Conservation (phyloP, 2,888 invertebrate genomes). For the Rotaria sp. region DNA sequence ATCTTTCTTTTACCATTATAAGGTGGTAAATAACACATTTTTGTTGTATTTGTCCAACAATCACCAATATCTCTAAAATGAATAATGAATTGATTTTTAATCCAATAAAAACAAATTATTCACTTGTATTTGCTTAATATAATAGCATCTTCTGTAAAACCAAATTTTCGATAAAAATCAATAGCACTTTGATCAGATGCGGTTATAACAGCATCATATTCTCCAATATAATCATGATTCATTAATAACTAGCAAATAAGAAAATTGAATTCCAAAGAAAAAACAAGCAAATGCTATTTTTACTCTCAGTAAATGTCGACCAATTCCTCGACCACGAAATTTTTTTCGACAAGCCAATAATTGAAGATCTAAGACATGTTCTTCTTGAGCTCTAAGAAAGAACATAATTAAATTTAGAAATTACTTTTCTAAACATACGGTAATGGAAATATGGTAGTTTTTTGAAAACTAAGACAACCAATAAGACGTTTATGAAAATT, state of each 20-base stretch:
- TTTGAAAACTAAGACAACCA: slow-evolving; percentile 32
- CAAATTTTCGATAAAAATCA: slow-evolving; percentile 35
- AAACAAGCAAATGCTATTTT: neutral
- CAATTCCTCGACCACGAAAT: slow-evolving; percentile 36
- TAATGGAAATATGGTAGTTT: neutral
- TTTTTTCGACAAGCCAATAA: slow-evolving; percentile 33
- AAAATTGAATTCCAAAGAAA: neutral
- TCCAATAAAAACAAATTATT: no score
- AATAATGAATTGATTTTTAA: no score
- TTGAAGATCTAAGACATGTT: slow-evolving; percentile 31
- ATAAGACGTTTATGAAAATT: slow-evolving; percentile 28
- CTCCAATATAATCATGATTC: slow-evolving; percentile 31
- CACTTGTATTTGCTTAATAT: slow-evolving; percentile 38
- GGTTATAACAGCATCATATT: slow-evolving; percentile 38
- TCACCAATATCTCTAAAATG: slow-evolving; percentile 19
- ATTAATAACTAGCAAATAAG: neutral
- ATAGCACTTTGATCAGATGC: slow-evolving; percentile 34
- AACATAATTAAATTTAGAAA: neutral
- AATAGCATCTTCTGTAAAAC: slow-evolving; percentile 33
- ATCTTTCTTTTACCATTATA: slow-evolving; percentile 19
- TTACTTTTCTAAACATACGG: neutral
- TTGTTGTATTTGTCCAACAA: slow-evolving; percentile 35
- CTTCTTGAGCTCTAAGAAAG: slow-evolving; percentile 27
- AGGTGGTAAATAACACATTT: slow-evolving; percentile 38
- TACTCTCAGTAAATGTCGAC: slow-evolving; percentile 29